Percentiles rank a stretch among this genome's conserved stretches.
Evolutionary conservation across 2,888 invertebrate genomes (phyloP).

Genomic region (Conomelus anceps): DNA sequence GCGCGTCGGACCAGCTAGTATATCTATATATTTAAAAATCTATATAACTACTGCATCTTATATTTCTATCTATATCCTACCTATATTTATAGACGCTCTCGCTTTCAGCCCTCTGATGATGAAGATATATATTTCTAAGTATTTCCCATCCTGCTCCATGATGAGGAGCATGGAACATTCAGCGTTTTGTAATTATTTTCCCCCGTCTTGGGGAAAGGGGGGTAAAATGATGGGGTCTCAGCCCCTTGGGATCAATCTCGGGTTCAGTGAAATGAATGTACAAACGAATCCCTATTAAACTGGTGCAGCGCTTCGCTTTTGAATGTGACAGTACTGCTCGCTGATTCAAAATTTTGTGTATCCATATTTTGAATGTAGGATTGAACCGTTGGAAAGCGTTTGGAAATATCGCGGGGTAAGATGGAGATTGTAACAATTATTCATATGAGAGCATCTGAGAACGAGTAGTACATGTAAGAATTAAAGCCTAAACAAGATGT

Average conservation of each 20-base stretch:
- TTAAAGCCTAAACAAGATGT: no score
- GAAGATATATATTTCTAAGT: not conserved
- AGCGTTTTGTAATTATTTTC: not conserved
- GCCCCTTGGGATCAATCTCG: not conserved
- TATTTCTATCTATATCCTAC: no score
- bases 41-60: no score
- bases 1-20: no score
- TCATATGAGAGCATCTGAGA: no score
- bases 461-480: no score
- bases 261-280: not conserved
- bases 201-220: not conserved
- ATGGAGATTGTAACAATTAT: no score
- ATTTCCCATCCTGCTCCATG: not conserved
- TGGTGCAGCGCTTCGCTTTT: not conserved
- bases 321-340: not conserved
- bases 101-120: not conserved
- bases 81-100: not conserved
- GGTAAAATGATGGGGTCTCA: not conserved
- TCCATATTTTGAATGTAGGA: not conserved
- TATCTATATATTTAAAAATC: no score
- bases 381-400: no score
- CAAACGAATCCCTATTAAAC: not conserved
- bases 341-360: not conserved
- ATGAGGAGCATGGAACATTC: not conserved
- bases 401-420: no score